Percentiles rank a stretch among this genome's conserved stretches.
Conservation (phyloP, 23 tunicate species). For the Clavelina lepadiformis region DNA sequence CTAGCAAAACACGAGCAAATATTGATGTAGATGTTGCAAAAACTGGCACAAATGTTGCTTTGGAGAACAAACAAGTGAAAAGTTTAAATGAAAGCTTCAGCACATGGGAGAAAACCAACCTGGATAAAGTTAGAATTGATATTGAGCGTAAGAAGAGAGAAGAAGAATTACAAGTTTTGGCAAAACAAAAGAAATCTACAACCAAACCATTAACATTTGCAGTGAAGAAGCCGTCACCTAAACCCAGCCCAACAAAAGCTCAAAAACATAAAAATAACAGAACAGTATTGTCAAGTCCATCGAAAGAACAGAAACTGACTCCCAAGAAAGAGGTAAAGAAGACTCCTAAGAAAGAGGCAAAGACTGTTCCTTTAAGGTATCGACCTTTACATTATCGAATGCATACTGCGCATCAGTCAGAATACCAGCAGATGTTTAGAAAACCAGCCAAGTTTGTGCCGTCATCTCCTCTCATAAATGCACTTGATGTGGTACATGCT, state of each 20-base stretch:
- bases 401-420: conserved; percentile 37
- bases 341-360: conserved; percentile 16
- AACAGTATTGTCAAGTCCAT: not conserved
- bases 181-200: too few species aligned
- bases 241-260: not conserved
- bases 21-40: too few species aligned
- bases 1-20: conserved; percentile 2
- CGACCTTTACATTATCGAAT: conserved; percentile 26
- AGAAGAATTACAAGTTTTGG: too few species aligned
- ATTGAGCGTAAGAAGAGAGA: too few species aligned
- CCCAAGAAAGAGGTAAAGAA: not conserved
- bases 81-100: not conserved
- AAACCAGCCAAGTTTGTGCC: conserved; percentile 36
- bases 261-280: too few species aligned
- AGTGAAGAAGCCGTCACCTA: not conserved
- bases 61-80: too few species aligned
- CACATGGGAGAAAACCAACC: conserved; percentile 36
- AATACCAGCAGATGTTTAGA: conserved; percentile 62
- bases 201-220: too few species aligned
- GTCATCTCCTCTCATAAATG: conserved; percentile 72
- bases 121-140: too few species aligned
- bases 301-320: not conserved
- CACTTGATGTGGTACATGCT: conserved; percentile 80
- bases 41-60: too few species aligned
- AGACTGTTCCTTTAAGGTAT: conserved; percentile 34